A percentile compares a stretch with the other conserved stretches of the same genome.
Conservation (phyloP, 1,140 invertebrate genomes). For the Pogonus chalceus region DNA sequence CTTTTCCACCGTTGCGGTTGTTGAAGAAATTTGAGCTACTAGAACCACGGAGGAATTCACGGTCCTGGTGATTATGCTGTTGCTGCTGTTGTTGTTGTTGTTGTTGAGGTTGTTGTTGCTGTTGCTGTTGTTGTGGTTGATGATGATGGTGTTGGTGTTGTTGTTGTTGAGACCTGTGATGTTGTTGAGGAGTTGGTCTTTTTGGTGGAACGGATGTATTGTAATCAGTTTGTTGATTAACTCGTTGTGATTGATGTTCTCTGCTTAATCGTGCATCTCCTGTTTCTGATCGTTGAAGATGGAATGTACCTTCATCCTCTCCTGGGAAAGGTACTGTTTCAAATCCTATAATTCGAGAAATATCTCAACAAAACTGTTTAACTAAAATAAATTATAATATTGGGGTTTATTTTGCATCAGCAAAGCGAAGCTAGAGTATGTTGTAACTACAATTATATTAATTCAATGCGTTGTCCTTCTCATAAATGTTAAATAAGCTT, state of each 20-base stretch:
- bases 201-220: not conserved
- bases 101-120: constrained; percentile 28
- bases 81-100: constrained; percentile 26
- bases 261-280: constrained; percentile 44
- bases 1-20: constrained; percentile 47
- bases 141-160: constrained; percentile 24
- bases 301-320: constrained; percentile 63
- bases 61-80: constrained; percentile 24
- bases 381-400: no score
- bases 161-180: not conserved
- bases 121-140: not conserved
- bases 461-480: no score
- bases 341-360: no score
- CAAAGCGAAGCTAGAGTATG: no score
- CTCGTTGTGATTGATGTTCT: constrained; percentile 28
- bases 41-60: constrained; percentile 49
- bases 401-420: no score
- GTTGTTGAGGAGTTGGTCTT: constrained; percentile 16
- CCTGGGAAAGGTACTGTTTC: constrained; percentile 22
- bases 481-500: no score
- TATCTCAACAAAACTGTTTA: no score
- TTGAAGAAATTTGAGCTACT: constrained; percentile 61
- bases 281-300: constrained; percentile 64
- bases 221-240: constrained; percentile 24
- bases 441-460: no score